Evolutionary conservation across 2,797 vertebrate genomes (phyloP).

Genomic region (Heterohyrax brucei): DNA sequence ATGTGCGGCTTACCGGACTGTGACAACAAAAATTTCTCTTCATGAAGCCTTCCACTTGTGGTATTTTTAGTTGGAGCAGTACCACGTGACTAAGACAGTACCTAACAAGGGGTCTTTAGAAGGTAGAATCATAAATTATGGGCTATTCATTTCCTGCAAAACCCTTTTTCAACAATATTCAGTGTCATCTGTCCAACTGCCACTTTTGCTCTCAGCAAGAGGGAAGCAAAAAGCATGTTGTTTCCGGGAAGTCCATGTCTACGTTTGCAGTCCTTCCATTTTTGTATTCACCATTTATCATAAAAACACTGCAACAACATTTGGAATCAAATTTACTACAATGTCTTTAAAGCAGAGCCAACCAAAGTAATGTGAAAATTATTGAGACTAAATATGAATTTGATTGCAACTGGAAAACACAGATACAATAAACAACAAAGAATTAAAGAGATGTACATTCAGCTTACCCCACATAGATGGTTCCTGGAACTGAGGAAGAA

Average conservation of each 20-base stretch:
- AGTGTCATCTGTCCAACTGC: slow-evolving; percentile 10
- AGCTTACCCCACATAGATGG: background rate
- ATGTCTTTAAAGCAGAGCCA: slow-evolving; percentile 63
- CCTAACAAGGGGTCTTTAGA: slow-evolving; percentile 68
- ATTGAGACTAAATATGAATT: slow-evolving; percentile 59
- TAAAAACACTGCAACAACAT: slow-evolving; percentile 49
- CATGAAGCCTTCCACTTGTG: no score
- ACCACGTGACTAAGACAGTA: no score
- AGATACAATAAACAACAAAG: slow-evolving; percentile 26
- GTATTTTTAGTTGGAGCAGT: no score
- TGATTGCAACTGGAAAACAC: slow-evolving; percentile 57
- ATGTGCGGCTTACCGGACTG: no score
- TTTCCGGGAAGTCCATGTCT: slow-evolving; percentile 15
- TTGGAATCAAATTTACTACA: slow-evolving; percentile 47
- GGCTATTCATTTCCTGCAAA: slow-evolving; percentile 67
- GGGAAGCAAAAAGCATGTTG: slow-evolving; percentile 10
- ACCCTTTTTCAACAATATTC: slow-evolving; percentile 64
- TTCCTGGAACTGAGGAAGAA: slow-evolving; percentile 59
- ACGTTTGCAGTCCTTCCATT: slow-evolving; percentile 42
- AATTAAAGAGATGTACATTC: slow-evolving; percentile 19
- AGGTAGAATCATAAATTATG: slow-evolving; percentile 57
- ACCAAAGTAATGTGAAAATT: slow-evolving; percentile 67
- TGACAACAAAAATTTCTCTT: no score
- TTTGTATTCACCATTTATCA: slow-evolving; percentile 59
- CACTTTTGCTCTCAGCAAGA: background rate